Evolutionary conservation across 2,113 vertebrate species (phyloP).

Genomic region (Mirounga angustirostris): DNA sequence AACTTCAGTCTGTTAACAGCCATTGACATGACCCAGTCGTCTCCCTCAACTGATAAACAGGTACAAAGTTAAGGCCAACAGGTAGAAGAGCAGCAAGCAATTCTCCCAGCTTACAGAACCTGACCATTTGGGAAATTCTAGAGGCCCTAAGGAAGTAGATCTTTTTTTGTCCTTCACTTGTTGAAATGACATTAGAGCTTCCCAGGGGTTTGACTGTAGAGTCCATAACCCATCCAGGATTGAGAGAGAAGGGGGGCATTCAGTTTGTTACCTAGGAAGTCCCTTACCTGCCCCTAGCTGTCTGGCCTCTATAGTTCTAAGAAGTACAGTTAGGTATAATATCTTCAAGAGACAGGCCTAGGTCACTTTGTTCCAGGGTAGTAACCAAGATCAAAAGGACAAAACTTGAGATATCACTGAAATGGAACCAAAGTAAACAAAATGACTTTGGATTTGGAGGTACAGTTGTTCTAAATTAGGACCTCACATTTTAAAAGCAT

Average conservation of each 20-base stretch:
- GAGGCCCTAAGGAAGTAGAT: background rate
- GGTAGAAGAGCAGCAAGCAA: background rate
- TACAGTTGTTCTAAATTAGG: background rate
- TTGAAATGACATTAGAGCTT: background rate
- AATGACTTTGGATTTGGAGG: slow-evolving; percentile 20
- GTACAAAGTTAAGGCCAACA: slow-evolving; percentile 3
- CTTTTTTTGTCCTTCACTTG: slow-evolving; percentile 13
- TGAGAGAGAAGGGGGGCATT: background rate
- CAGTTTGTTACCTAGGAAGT: background rate
- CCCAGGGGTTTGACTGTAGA: background rate
- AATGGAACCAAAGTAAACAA: slow-evolving; percentile 39
- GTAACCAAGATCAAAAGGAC: background rate
- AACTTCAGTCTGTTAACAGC: slow-evolving; percentile 75
- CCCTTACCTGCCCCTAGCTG: background rate
- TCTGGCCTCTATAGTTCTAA: background rate
- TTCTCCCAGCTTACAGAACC: background rate
- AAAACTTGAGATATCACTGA: slow-evolving; percentile 7
- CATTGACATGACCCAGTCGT: slow-evolving; percentile 74
- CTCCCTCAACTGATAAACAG: background rate
- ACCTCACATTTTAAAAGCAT: slow-evolving; percentile 27
- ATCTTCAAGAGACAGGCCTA: slow-evolving; percentile 24
- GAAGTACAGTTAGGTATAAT: background rate
- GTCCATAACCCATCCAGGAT: background rate
- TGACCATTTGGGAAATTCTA: slow-evolving; percentile 35
- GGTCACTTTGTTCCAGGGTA: slow-evolving; percentile 6